phyloP scores from a whole-genome alignment of 1,140 invertebrate genomes.

The Sinella curviseta region DNA sequence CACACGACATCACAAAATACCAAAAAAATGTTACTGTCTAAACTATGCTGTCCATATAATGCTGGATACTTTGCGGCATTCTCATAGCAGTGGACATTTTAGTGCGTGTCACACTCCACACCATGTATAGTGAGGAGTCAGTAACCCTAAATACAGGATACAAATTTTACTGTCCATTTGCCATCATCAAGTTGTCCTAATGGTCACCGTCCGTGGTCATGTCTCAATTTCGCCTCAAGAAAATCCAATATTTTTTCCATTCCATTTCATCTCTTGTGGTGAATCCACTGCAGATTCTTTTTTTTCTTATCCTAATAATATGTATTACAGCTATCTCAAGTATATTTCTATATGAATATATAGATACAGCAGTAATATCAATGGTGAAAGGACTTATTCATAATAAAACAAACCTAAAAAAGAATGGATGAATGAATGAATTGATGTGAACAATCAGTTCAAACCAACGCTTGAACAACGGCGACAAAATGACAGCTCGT shows the following conservation, averaged over 20 bases:
- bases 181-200: constrained; percentile 2
- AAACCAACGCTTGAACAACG: background rate
- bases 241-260: constrained; percentile 18
- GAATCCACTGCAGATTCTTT: background rate
- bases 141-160: background rate
- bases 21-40: no score
- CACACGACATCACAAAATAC: no score
- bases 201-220: constrained; percentile 6
- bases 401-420: background rate
- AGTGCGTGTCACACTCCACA: no score
- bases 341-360: no score
- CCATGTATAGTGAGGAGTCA: background rate
- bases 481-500: background rate
- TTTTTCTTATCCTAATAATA: no score
- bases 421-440: background rate
- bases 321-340: no score
- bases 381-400: background rate
- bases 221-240: constrained; percentile 16
- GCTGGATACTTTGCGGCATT: no score
- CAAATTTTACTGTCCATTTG: constrained; percentile 23
- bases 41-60: no score
- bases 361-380: no score
- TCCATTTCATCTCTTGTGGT: background rate
- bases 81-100: no score
- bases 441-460: background rate